Evolutionary conservation across 53 echinoderm and acorn worm genomes (phyloP), one percentile per base, ranked within the genome.

Genomic region (Hippasteria phrygiana): DNA sequence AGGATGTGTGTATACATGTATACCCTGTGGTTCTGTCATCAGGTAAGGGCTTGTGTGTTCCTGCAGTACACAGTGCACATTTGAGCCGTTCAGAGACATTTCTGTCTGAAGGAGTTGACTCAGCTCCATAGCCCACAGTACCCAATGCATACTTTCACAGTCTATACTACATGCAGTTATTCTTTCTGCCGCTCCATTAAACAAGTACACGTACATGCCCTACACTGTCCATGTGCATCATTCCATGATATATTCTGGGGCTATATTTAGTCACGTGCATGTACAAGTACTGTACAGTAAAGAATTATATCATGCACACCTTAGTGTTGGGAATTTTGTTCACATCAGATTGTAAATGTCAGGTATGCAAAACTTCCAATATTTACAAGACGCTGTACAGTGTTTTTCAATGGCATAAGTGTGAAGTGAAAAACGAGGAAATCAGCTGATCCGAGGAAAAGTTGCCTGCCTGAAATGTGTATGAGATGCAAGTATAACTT

Each of bases 161-260:
- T 33, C 20, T 5, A 33, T 42, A 40, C 34, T 11, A 67, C n/a
- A n/a, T n/a, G 69, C 64, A 10, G 24, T 73, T 73, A 73, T 73
- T 22, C 67, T 66, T 73, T 41, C 18, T 42, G 32, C 73, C 73
- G 42, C 41, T 73, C 73, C 43, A 73, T 24, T 73, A 16, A 26
- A 2, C 4, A 26, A 33, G 69, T 67, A 36, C 69, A 35, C 37
- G 65, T 65, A 65, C 65, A 4, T 27, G 24, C 2, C 3, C 24
- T 65, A 31, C 28, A 65, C 65, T 33, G 31, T 65, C 24, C 65
- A 65, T 33, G 65, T 28, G 31, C 65, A 65, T 29, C 65, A 22
- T 24, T 24, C 16, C 59, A 24, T 59, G 59, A 22, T 17, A 14
- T 51, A 14, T 51, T 51, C 51, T 0, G 51, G 14, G 14, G 51